Conservation (phyloP, 2,113 vertebrate species). For the Solea senegalensis region DNA sequence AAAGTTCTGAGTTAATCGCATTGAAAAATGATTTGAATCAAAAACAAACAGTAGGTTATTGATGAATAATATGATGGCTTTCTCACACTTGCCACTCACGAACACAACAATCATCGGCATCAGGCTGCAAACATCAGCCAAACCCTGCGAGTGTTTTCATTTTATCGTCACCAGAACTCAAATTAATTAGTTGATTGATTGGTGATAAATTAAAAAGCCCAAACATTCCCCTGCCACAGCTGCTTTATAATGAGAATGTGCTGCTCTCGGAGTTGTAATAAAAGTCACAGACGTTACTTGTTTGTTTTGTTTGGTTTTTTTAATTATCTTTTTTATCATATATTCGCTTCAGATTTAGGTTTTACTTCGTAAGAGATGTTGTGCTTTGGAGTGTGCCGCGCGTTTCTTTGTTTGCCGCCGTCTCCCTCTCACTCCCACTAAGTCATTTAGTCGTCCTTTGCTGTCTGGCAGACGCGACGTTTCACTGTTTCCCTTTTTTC, state of each 20-base stretch:
- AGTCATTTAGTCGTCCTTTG: conserved; percentile 50
- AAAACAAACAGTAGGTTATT: not conserved
- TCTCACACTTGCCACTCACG: not conserved
- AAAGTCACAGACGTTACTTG: not conserved
- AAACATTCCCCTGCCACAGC: not conserved
- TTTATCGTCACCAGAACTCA: not conserved
- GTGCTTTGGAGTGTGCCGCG: not conserved
- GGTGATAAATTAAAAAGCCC: not conserved
- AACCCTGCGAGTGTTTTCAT: not conserved
- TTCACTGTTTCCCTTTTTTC: conserved; percentile 34
- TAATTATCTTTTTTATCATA: no score
- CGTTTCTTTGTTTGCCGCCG: conserved; percentile 23
- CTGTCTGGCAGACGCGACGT: conserved; percentile 35
- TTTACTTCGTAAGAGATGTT: not conserved
- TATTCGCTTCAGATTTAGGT: not conserved
- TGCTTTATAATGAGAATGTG: not conserved
- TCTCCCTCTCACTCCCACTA: conserved; percentile 43
- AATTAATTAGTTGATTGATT: not conserved
- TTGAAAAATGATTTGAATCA: not conserved
- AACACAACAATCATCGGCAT: not conserved
- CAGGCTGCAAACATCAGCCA: not conserved
- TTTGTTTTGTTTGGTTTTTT: not conserved
- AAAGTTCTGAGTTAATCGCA: not conserved
- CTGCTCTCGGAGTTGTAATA: no score
- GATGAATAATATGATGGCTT: not conserved